phyloP scores from a whole-genome alignment of 2,888 invertebrate genomes.

The Drosophila affinis region DNA sequence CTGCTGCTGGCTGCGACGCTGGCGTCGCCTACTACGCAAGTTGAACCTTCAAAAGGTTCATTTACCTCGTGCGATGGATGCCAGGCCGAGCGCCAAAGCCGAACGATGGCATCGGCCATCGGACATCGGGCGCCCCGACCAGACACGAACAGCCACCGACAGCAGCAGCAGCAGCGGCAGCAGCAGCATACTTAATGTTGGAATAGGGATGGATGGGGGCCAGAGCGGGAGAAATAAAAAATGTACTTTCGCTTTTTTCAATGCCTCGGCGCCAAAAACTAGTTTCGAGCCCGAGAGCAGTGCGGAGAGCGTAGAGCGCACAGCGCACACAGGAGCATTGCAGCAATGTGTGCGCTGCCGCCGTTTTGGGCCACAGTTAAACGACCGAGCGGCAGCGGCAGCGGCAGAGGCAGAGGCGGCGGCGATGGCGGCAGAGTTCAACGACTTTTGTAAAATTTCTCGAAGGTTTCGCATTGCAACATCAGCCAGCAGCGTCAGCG shows the following conservation, averaged over 20 bases:
- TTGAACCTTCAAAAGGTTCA: slow-evolving; percentile 84
- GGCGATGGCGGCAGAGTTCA: slow-evolving; percentile 73
- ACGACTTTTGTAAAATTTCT: slow-evolving; percentile 82
- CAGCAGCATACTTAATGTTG: slow-evolving; percentile 11
- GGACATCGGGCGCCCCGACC: slow-evolving; percentile 16
- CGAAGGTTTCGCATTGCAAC: slow-evolving; percentile 83
- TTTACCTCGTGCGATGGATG: slow-evolving; percentile 75
- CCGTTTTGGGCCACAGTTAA: slow-evolving; percentile 65
- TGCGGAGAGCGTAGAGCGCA: slow-evolving; percentile 20
- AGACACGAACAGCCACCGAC: slow-evolving; percentile 23
- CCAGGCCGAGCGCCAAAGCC: slow-evolving; percentile 20
- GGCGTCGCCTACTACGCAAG: slow-evolving; percentile 78
- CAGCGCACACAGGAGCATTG: slow-evolving; percentile 45
- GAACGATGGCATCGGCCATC: neutral
- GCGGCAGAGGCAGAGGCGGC: too few species aligned
- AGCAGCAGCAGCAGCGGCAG: slow-evolving; percentile 14
- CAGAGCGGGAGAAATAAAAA: slow-evolving; percentile 50
- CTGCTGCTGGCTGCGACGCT: slow-evolving; percentile 24
- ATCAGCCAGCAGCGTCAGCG: slow-evolving; percentile 44
- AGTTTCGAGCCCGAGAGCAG: slow-evolving; percentile 59
- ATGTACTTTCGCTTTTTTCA: slow-evolving; percentile 84
- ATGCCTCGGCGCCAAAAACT: slow-evolving; percentile 82
- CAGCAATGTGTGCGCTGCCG: slow-evolving; percentile 53
- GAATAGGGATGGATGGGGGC: neutral
- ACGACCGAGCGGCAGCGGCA: slow-evolving; percentile 29